These are phyloP conservation scores for Rhaphigaster nebulosa DNA, from an alignment of 2,888 invertebrate species.

Conservation along the genomic window DNA sequence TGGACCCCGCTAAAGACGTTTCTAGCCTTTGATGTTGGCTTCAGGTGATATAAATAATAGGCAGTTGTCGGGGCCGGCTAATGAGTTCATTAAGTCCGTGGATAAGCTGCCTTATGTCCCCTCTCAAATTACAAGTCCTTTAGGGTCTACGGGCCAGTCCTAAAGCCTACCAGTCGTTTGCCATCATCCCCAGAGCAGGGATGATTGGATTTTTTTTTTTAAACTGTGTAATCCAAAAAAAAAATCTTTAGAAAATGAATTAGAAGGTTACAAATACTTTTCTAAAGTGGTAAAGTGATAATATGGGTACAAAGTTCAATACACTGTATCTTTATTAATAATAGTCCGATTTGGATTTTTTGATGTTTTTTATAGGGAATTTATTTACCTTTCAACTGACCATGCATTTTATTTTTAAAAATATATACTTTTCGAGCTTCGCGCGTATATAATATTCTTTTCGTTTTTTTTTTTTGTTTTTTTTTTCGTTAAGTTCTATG, in stretches of 20 bases:
- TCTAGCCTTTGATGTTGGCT: neutral
- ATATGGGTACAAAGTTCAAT: no score
- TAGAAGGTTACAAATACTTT: no score
- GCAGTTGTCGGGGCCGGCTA: neutral
- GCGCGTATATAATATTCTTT: no score
- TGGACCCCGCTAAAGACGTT: neutral
- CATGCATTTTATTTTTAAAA: no score
- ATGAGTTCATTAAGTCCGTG: neutral
- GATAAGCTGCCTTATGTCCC: neutral
- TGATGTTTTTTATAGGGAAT: no score
- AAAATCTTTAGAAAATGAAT: neutral
- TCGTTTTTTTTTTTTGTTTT: no score
- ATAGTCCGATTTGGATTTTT: no score
- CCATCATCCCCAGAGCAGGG: neutral
- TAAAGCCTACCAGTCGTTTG: neutral
- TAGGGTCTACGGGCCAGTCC: neutral
- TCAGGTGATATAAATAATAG: constrained; percentile 23
- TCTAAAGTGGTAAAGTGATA: no score
- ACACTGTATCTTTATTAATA: no score
- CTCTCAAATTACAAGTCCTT: neutral
- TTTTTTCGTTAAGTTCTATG: no score
- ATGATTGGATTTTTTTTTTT: neutral
- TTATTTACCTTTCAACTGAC: no score
- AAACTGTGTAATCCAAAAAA: neutral
- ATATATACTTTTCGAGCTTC: no score